Evolutionary conservation across 2,113 vertebrate genomes (phyloP), one percentile per base, ranked within the genome.

Genomic region (Halichoerus grypus): DNA sequence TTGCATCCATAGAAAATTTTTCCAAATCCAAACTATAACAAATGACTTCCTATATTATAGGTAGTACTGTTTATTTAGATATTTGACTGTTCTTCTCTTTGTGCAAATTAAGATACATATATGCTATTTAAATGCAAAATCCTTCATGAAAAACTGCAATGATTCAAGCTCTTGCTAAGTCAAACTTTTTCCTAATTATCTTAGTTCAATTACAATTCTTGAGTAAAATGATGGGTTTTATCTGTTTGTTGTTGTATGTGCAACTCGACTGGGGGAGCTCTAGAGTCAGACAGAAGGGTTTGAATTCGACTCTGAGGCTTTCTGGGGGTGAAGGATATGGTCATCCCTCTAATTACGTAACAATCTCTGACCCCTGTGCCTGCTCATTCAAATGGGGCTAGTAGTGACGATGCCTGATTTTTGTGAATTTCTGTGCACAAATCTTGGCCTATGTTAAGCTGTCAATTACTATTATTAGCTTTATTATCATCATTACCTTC

Each of bases 261-360:
- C 2, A 82, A 21, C 7, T 15, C 1, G 14, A 59, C 46, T 51
- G 8, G 0, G 49, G 15, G 2, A 0, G 5, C 10, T 69, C 53
- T 61, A 7, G 49, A 49, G 8, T 10, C 10, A 82, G 7, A 88
- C 9, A 1, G 3, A 53, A 4, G 4, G 26, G 3, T n/a, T 26
- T 77, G 9, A 36, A 22, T 22, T 61, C 11, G 59, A 31, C 15
- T 12, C 2, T 26, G 21, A 14, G 83, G 5, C 4, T 36, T 21
- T 0, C 4, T 65, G n/a, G 51, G 3, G 1, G 3, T 36, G 11
- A 57, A 12, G 16, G 59, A 19, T 46, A n/a, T 72, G 24, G 22
- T 57, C 21, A 7, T 42, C 7, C 31, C 21, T 82, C 28, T 82
- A 16, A 91, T 46, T 53, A 61, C 33, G 13, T 42, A 26, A 8